Percentiles rank a stretch among this genome's conserved stretches.
These are phyloP conservation scores for Solea solea DNA, from an alignment of 2,113 vertebrate species.

Conservation along the genomic window DNA sequence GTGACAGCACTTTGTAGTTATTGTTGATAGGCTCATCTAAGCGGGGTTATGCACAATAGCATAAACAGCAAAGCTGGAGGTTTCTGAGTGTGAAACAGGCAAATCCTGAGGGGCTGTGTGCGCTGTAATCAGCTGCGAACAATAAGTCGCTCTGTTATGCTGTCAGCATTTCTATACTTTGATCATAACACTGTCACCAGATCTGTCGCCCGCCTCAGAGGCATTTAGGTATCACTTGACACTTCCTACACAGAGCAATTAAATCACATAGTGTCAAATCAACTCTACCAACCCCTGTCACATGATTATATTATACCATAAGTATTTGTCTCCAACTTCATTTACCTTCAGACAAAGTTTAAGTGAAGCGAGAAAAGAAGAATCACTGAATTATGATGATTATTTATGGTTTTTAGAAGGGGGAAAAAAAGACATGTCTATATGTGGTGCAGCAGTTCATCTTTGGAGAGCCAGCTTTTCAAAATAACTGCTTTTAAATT, in stretches of 20 bases:
- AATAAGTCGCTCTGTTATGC: constrained; percentile 41
- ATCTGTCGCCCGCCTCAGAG: constrained; percentile 46
- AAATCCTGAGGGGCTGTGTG: constrained; percentile 45
- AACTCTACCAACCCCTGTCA: constrained; percentile 34
- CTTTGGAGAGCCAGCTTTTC: no score
- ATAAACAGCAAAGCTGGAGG: constrained; percentile 36
- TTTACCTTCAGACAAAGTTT: constrained; percentile 37
- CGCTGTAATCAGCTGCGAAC: constrained; percentile 41
- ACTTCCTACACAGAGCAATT: constrained; percentile 55
- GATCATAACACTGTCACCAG: constrained; percentile 39
- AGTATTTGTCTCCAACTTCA: constrained; percentile 10
- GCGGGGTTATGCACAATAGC: constrained; percentile 39
- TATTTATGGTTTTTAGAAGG: background rate
- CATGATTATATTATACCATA: constrained; percentile 14
- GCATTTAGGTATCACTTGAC: constrained; percentile 52
- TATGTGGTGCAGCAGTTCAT: no score
- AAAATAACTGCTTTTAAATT: background rate
- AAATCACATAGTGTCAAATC: constrained; percentile 55
- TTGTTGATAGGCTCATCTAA: constrained; percentile 45
- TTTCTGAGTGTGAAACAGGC: constrained; percentile 44
- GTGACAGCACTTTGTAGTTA: constrained; percentile 61
- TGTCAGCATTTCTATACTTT: constrained; percentile 66
- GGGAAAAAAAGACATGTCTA: no score
- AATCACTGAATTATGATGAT: constrained; percentile 29
- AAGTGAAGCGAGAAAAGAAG: constrained; percentile 2